A percentile compares a stretch with the other conserved stretches of the same genome.
These are phyloP conservation scores for Xanthia togata DNA, from an alignment of 2,888 invertebrate genomes.

Conservation along the genomic window DNA sequence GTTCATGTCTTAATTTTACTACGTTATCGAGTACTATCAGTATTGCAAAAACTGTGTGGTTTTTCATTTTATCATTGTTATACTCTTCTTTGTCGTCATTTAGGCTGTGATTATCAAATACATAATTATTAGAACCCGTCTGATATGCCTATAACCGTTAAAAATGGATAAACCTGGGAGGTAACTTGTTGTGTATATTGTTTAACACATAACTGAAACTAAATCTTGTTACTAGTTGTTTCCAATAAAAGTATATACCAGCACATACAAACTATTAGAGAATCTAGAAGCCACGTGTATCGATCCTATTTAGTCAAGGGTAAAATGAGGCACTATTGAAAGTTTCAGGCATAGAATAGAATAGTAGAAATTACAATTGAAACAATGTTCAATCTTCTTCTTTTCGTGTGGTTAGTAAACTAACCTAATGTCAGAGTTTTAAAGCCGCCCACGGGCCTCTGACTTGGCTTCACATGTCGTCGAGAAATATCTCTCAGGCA, in stretches of 20 bases:
- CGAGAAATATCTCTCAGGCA: too few relatives aligned
- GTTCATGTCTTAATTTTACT: slow-evolving; percentile 28
- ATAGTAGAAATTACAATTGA: neutral
- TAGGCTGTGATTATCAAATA: neutral
- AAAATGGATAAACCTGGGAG: neutral
- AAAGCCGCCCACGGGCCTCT: too few relatives aligned
- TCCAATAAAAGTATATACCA: slow-evolving; percentile 13
- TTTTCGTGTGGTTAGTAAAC: too few relatives aligned
- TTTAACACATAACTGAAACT: neutral
- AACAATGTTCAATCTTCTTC: too few relatives aligned
- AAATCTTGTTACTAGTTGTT: slow-evolving; percentile 7
- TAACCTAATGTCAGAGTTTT: too few relatives aligned
- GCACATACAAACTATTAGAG: neutral
- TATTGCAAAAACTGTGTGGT: slow-evolving; percentile 1
- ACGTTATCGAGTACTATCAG: slow-evolving; percentile 11
- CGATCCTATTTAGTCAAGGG: slow-evolving; percentile 12
- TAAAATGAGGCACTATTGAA: slow-evolving; percentile 9
- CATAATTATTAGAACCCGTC: neutral
- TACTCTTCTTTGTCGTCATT: neutral
- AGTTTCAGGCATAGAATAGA: neutral
- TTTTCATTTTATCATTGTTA: neutral
- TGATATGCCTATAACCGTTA: neutral
- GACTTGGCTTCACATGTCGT: too few relatives aligned
- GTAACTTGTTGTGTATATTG: neutral
- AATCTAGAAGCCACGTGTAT: slow-evolving; percentile 32